Base-by-base conservation (phyloP, 1,140 invertebrate species). In the Euwallacea similis region DNA sequence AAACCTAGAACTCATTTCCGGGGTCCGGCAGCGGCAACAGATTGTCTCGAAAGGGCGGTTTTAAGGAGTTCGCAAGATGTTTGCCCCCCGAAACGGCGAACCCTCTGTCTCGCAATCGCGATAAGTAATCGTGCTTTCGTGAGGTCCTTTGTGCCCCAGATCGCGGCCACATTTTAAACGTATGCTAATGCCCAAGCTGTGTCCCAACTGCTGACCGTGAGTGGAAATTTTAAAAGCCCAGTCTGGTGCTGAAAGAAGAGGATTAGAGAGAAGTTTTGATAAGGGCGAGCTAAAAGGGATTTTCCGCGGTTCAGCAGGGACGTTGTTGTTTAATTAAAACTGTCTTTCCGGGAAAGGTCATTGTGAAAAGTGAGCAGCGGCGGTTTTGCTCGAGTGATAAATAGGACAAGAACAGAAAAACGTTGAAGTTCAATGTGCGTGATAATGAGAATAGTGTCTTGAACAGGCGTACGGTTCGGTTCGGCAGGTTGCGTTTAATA, bases 121-220 rank as follows among this genome's bases (percentile, higher is more conserved):
- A 81, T 81, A 81, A 81, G 80, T 81, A 81, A 80, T 81, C 77
- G 78, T 74, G 71, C 54, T 66, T 78, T 75, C 78, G 79, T 81
- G 79, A 75, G 68, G 74, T 74, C 78, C 76, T 80, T 81, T 81
- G 77, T 81, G 77, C 63, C 72, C 72, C 21, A 60, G 72, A 76
- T 73, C 74, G 77, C 73, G 76, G 77, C 76, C 79, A 79, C 79
- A 79, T 80, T 79, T 80, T 79, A 79, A 81, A 80, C 76, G 73
- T 80, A 81, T 81, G 80, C 79, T 80, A 81, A 81, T 81, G 75
- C 66, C 44, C 71, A 62, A 67, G 65, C 69, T 74, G 76, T 77
- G 76, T 66, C 73, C 73, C 65, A 71, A 69, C 61, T 55, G 76
- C 67, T 76, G 76, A 77, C 76, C 76, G 76, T 77, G 76, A 76